Conservation (phyloP, 2,888 invertebrate species). For the Dicranocentrus wangi region DNA sequence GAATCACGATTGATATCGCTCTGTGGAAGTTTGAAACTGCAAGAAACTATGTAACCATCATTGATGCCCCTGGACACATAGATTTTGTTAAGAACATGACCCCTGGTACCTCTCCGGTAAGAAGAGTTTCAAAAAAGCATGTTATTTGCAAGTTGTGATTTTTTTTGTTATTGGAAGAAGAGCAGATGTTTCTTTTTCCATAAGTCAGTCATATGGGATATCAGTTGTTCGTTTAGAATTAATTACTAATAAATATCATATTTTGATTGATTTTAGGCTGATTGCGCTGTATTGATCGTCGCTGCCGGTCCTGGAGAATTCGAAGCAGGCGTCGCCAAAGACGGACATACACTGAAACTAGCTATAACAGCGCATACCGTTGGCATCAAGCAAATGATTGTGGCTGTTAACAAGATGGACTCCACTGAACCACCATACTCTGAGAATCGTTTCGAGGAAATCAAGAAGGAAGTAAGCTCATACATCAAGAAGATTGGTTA, state of each 20-base stretch:
- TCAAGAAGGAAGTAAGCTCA: constrained; percentile 97
- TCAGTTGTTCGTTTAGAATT: constrained; percentile 6
- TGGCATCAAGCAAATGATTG: constrained; percentile 98
- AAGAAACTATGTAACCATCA: constrained; percentile 98
- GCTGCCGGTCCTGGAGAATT: constrained; percentile 99
- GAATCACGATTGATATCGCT: constrained; percentile 99
- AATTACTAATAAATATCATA: neutral
- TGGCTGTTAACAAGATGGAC: constrained; percentile 99
- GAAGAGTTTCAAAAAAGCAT: neutral
- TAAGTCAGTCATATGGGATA: neutral
- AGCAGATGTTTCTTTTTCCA: no score
- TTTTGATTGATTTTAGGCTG: constrained; percentile 80
- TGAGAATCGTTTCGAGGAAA: constrained; percentile 97
- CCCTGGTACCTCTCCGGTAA: constrained; percentile 84
- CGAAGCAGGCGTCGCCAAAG: constrained; percentile 99
- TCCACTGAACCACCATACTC: constrained; percentile 99
- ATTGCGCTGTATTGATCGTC: constrained; percentile 98
- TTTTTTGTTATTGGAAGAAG: no score
- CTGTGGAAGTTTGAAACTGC: constrained; percentile 98
- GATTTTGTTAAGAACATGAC: constrained; percentile 99
- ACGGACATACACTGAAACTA: constrained; percentile 99
- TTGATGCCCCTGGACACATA: constrained; percentile 99
- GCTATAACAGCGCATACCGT: constrained; percentile 98
- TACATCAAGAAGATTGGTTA: constrained; percentile 99
- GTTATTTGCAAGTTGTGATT: neutral